Evolutionary conservation across 2,888 invertebrate species (phyloP), one percentile per base, ranked within the genome.

Genomic region (Emmelina monodactyla): DNA sequence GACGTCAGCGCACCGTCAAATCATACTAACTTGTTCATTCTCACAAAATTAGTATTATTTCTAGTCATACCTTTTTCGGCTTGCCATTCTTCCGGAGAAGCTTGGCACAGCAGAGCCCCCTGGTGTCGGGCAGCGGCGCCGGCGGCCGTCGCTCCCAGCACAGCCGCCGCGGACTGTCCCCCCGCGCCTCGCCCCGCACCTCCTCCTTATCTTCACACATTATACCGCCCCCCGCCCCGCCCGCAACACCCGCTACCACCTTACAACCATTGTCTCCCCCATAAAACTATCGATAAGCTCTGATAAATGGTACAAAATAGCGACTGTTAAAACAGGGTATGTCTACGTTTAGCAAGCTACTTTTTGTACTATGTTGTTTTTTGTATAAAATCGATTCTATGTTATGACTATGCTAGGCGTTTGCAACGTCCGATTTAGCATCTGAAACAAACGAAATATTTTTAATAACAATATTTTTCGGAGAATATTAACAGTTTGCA

Each of bases 61-160:
- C 22, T 39, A 34, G 37, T 32, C 63, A 80, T 59, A 89, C 89
- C 86, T 91, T 91, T 69, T 89, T 90, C 33, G 91, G 89, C 59
- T 86, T 88, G 49, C 91, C 91, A 71, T 90, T 91, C 79, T 89
- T 89, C 60, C 87, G 83, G 37, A 92, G 84, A 47, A 92, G 80
- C 69, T 91, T 91, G 57, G 88, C 87, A 71, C 91, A 91, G 68
- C 89, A 90, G 62, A 90, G 89, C 44, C 91, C 91, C 43, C 89
- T 84, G 52, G 88, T 90, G 69, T 91, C 91, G 42, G 79, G 78
- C 49, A 82, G 68, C 42, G 83, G 75, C 49, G 83, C 82, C 35
- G 78, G 73, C 39, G 72, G 64, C 36, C 66, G 62, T 36, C 65
- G 64, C 45, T 68, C 50, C 78, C 78, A 76, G 54, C 78, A 78